A percentile compares a stretch with the other conserved stretches of the same genome.
These are phyloP conservation scores for Musca vetustissima DNA, from an alignment of 1,140 invertebrate species.

Conservation along the genomic window DNA sequence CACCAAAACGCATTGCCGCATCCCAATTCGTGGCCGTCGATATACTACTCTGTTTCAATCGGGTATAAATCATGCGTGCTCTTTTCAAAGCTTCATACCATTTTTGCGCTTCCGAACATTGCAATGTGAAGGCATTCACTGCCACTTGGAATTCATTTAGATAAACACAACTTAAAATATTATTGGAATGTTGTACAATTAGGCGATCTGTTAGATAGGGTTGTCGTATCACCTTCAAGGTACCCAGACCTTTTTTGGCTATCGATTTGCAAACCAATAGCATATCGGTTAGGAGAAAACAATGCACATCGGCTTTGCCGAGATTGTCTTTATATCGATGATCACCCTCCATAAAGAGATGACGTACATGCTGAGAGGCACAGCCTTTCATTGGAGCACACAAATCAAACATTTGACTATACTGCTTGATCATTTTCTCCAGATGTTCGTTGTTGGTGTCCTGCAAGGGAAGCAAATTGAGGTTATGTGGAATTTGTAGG, in stretches of 20 bases:
- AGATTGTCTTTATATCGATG: slow-evolving; percentile 78
- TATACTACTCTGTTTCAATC: slow-evolving; percentile 58
- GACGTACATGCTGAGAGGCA: slow-evolving; percentile 68
- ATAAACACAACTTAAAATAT: slow-evolving; percentile 75
- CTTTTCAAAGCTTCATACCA: slow-evolving; percentile 69
- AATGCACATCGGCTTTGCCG: slow-evolving; percentile 79
- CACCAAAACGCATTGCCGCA: slow-evolving; percentile 55
- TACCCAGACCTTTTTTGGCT: slow-evolving; percentile 65
- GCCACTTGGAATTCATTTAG: slow-evolving; percentile 83
- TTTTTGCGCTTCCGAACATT: slow-evolving; percentile 65
- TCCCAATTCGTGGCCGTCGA: slow-evolving; percentile 46
- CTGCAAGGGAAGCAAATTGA: no score
- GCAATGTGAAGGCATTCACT: slow-evolving; percentile 73
- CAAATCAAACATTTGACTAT: slow-evolving; percentile 62
- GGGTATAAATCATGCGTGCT: slow-evolving; percentile 66
- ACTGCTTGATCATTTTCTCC: slow-evolving; percentile 54
- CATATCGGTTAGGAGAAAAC: slow-evolving; percentile 87
- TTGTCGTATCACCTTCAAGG: slow-evolving; percentile 69
- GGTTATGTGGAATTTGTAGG: neutral
- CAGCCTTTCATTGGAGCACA: slow-evolving; percentile 84
- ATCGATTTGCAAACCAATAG: slow-evolving; percentile 83
- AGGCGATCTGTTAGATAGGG: slow-evolving; percentile 80
- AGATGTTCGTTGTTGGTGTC: slow-evolving; percentile 59
- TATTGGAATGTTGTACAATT: slow-evolving; percentile 69
- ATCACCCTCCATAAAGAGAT: slow-evolving; percentile 84